phyloP scores from a whole-genome alignment of 1,140 invertebrate species.

The Drosophila littoralis region DNA sequence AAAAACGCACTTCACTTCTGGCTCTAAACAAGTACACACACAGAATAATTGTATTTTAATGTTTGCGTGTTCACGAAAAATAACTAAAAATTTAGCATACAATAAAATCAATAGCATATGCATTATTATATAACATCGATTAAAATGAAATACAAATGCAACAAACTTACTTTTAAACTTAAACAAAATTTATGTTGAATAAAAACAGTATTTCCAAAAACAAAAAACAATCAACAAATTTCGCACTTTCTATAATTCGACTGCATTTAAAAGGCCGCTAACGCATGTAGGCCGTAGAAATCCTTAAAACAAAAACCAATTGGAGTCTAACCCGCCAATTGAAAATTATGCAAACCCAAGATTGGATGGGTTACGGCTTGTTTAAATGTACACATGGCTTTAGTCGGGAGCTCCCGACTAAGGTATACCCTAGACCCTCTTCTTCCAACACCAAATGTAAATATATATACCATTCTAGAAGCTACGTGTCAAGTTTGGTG shows the following conservation, averaged over 20 bases:
- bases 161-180: conserved; percentile 81
- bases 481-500: too few relatives aligned
- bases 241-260: conserved; percentile 3
- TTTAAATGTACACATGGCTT: not conserved
- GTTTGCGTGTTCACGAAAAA: conserved; percentile 67
- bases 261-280: not conserved
- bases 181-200: conserved; percentile 80
- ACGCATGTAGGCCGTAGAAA: not conserved
- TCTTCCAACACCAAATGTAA: too few relatives aligned
- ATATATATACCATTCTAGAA: too few relatives aligned
- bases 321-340: not conserved
- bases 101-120: conserved; percentile 69
- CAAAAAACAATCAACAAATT: conserved; percentile 18
- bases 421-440: too few relatives aligned
- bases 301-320: not conserved
- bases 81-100: conserved; percentile 69
- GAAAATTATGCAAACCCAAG: too few relatives aligned
- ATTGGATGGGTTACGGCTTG: not conserved
- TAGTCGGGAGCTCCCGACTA: too few relatives aligned
- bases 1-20: conserved; percentile 58
- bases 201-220: conserved; percentile 82
- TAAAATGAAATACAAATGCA: conserved; percentile 75
- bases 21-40: conserved; percentile 39
- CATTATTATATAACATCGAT: conserved; percentile 78
- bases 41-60: conserved; percentile 61